These are phyloP conservation scores for Serinus canaria DNA, from an alignment of 2,113 vertebrate genomes.

Conservation along the genomic window DNA sequence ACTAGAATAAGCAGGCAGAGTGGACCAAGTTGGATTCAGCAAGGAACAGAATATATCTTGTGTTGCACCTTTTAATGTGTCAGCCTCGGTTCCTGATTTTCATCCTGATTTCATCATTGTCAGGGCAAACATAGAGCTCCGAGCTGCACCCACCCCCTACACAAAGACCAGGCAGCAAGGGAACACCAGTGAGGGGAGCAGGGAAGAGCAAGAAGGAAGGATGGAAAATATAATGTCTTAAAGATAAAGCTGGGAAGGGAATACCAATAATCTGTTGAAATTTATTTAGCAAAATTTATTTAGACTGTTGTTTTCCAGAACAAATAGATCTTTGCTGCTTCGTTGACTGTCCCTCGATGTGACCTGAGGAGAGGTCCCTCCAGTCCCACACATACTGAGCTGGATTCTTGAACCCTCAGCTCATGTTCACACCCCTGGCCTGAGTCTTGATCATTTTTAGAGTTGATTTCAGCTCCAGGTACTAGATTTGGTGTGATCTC, in stretches of 20 bases:
- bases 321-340: neutral
- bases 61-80: neutral
- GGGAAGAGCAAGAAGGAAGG: neutral
- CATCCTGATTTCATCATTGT: neutral
- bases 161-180: neutral
- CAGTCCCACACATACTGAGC: neutral
- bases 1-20: conserved; percentile 45
- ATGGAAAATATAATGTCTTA: neutral
- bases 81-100: neutral
- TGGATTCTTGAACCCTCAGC: neutral
- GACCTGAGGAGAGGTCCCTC: neutral
- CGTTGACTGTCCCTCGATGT: neutral
- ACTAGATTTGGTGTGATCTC: neutral
- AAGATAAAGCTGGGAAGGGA: neutral
- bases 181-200: rapidly evolving
- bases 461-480: neutral
- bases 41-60: conserved; percentile 34
- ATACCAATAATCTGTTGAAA: neutral
- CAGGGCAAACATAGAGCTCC: rapidly evolving
- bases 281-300: neutral
- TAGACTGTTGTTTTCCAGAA: neutral
- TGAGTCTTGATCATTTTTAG: rapidly evolving
- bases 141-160: neutral
- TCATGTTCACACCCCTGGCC: neutral
- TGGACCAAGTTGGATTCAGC: neutral